These are phyloP conservation scores for Heliconius ethilla DNA, from an alignment of 2,888 invertebrate genomes.

Conservation along the genomic window DNA sequence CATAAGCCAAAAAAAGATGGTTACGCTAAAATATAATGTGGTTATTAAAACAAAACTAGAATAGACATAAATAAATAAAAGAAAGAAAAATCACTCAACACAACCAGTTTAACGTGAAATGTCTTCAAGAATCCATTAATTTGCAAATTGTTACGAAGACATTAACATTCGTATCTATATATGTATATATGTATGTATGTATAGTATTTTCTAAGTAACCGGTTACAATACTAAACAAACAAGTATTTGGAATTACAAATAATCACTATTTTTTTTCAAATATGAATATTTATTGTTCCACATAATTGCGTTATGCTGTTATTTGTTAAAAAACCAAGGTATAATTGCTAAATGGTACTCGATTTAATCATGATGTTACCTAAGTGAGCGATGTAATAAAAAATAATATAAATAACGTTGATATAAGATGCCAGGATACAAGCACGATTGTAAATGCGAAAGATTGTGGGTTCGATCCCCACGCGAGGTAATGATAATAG, in stretches of 20 bases:
- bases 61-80: background rate
- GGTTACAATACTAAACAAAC: slow-evolving; percentile 13
- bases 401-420: background rate
- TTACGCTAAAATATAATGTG: background rate
- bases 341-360: slow-evolving; percentile 4
- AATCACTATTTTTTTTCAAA: background rate
- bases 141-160: slow-evolving; percentile 28
- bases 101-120: slow-evolving; percentile 7
- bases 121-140: slow-evolving; percentile 37
- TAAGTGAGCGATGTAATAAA: slow-evolving; percentile 4
- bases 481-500: no score
- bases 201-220: slow-evolving; percentile 1
- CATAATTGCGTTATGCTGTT: background rate
- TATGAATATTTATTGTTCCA: slow-evolving; percentile 14
- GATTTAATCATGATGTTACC: background rate
- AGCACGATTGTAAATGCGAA: background rate
- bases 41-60: background rate
- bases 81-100: background rate
- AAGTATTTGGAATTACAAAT: background rate
- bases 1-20: background rate
- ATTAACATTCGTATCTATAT: slow-evolving; percentile 1
- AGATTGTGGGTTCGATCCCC: background rate
- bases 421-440: no score
- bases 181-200: background rate
- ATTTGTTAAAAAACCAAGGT: background rate